Conservation (phyloP, 2,113 vertebrate genomes). For the Rhinopomastus cyanomelas region DNA sequence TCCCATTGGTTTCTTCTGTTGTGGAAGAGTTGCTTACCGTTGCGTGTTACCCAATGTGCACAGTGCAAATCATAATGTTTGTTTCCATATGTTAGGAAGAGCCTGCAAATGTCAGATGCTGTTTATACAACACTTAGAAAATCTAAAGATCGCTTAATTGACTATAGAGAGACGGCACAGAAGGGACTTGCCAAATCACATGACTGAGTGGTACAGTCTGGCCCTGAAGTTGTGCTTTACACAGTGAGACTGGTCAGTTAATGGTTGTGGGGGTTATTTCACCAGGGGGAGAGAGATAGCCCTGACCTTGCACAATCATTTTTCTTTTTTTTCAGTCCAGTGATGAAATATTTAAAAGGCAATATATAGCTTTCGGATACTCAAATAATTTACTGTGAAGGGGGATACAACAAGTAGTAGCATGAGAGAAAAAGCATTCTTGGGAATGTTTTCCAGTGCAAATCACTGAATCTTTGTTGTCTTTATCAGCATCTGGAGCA, state of each 20-base stretch:
- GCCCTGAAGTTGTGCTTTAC: not conserved
- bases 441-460: not conserved
- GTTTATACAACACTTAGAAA: not conserved
- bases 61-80: not conserved
- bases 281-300: not conserved
- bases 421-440: not conserved
- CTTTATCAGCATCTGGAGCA: not conserved
- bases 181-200: not conserved
- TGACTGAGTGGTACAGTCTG: not conserved
- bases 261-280: rapidly evolving
- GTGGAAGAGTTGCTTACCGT: not conserved
- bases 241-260: not conserved
- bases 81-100: not conserved
- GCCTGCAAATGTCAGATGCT: not conserved
- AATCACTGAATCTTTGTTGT: not conserved
- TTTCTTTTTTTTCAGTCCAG: not conserved
- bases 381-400: not conserved
- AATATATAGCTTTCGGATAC: not conserved
- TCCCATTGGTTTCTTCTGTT: not conserved
- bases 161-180: not conserved
- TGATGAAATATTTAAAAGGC: not conserved
- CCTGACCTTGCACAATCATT: not conserved
- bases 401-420: not conserved
- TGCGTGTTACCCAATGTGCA: not conserved
- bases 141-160: not conserved